phyloP scores from a whole-genome alignment of 2,797 vertebrate species.

The Onychomys leucogaster region DNA sequence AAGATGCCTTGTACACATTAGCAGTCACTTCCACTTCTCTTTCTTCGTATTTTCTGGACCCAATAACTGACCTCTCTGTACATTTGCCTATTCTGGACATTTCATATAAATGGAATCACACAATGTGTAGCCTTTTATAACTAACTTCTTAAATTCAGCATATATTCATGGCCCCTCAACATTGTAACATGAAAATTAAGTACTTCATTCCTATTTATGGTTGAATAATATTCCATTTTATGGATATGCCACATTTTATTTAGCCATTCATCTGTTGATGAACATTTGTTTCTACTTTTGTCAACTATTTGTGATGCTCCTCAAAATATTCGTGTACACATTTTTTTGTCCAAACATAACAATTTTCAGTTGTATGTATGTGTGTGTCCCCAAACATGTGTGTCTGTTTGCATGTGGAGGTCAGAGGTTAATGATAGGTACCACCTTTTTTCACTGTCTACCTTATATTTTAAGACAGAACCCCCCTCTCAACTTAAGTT shows the following conservation, averaged over 20 bases:
- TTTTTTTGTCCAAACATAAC: not conserved
- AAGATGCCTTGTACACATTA: not conserved
- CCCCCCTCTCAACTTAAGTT: not conserved
- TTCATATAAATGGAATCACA: not conserved
- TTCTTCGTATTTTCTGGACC: accelerated
- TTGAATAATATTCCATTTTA: not conserved
- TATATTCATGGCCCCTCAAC: not conserved
- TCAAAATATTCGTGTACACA: not conserved
- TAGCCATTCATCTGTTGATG: not conserved
- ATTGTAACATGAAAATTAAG: not conserved
- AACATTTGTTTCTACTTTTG: not conserved
- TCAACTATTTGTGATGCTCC: not conserved
- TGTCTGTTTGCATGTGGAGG: not conserved
- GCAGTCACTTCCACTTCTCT: not conserved
- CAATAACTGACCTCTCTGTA: not conserved
- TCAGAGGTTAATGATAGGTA: not conserved
- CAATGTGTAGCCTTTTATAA: not conserved
- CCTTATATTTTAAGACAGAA: not conserved
- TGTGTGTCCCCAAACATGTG: not conserved
- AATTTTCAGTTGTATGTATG: not conserved
- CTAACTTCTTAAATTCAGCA: not conserved
- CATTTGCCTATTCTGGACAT: not conserved
- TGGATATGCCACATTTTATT: not conserved
- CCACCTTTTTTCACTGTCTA: not conserved
- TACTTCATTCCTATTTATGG: not conserved